Evolutionary conservation across 2,113 vertebrate species (phyloP), one percentile per base, ranked within the genome.

Genomic region (Datnioides undecimradiatus): DNA sequence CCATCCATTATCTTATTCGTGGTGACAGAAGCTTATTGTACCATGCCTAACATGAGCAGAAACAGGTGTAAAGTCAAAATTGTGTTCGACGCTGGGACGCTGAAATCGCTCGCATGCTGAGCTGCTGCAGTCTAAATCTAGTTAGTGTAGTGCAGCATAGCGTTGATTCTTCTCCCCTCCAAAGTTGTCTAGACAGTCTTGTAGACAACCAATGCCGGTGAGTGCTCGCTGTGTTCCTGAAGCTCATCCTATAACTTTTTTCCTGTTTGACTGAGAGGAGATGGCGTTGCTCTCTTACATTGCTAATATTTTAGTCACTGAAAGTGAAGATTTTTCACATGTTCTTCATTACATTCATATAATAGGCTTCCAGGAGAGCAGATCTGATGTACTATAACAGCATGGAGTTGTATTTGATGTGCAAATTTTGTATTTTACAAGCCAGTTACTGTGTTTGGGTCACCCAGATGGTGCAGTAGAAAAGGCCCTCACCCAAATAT

Each of bases 151-250:
- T 40, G 10, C 8, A 40, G 10, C 17, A 38, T 1, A 57, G 17
- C 0, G 33, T 2, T 9, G 8, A 23, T 1, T 8, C 60, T 25
- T 8, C 73, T 58, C 4, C 43, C 58, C 16, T 27, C 6, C 16
- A 8, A 41, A 9, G 16, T 29, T 46, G 14, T 34, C 21, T 60
- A 25, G 38, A 12, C 3, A 10, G 6, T 46, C 10, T 10, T 34
- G 64, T 8, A 58, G 52, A 59, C 49, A 52, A 10, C 36, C 52
- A 21, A 70, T 27, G 77, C 59, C 57, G 58, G 23, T 40, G n/a
- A 48, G 40, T 19, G 59, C 40, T 79, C 33, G 3, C 2, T 19
- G 49, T 31, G n/a, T n/a, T n/a, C n/a, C n/a, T n/a, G n/a, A n/a
- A n/a, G n/a, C n/a, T n/a, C n/a, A n/a, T n/a, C n/a, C n/a, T n/a